Evolutionary conservation across 2,888 invertebrate genomes (phyloP).

Genomic region (Agrochola macilenta): DNA sequence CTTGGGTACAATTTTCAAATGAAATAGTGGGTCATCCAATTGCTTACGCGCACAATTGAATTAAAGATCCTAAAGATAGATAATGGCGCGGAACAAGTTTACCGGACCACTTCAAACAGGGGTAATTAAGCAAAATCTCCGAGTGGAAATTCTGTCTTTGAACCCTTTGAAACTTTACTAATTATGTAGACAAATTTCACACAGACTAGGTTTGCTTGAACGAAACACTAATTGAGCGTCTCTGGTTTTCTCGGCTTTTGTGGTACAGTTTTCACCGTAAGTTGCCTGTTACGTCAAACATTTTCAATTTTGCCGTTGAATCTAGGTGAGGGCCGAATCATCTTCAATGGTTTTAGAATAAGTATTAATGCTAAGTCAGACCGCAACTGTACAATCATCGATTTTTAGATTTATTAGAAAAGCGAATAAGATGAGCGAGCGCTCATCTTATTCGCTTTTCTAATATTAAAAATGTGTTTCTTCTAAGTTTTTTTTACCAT

Average conservation of each 20-base stretch:
- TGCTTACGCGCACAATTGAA: slow-evolving; percentile 37
- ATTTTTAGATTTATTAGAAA: too few species aligned
- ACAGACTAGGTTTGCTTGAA: slow-evolving; percentile 35
- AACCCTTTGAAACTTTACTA: slow-evolving; percentile 50
- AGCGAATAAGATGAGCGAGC: too few species aligned
- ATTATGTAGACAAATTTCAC: slow-evolving; percentile 48
- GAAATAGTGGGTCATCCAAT: slow-evolving; percentile 1
- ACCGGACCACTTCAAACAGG: slow-evolving; percentile 34
- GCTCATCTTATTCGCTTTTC: too few species aligned
- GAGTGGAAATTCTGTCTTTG: slow-evolving; percentile 48
- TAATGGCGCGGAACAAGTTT: slow-evolving; percentile 44
- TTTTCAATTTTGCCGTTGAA: too few species aligned
- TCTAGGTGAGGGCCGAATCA: not conserved
- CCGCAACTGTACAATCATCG: too few species aligned
- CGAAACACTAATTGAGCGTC: slow-evolving; percentile 3
- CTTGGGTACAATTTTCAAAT: slow-evolving; percentile 1
- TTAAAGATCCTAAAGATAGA: slow-evolving; percentile 36
- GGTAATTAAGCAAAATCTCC: slow-evolving; percentile 43
- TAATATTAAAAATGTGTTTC: too few species aligned
- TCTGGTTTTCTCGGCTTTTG: slow-evolving; percentile 12
- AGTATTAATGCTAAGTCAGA: not conserved
- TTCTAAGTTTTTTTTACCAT: not conserved
- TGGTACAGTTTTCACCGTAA: not conserved
- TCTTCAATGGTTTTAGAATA: not conserved
- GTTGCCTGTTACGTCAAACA: not conserved